Conservation (phyloP, 2,113 vertebrate genomes). For the Tragelaphus strepsiceros region DNA sequence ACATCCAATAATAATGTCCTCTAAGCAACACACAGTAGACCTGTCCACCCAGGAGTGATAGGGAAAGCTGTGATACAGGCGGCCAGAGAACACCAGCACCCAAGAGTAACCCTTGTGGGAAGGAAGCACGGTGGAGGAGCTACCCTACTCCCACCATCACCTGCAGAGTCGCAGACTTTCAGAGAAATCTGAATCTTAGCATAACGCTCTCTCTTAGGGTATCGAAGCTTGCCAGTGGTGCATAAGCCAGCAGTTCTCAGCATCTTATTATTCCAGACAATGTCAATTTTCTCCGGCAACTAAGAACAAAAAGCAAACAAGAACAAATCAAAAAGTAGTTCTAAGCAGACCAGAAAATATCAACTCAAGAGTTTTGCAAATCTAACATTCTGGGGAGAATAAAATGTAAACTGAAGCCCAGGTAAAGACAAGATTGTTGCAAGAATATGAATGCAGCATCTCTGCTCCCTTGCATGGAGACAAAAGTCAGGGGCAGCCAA, state of each 20-base stretch:
- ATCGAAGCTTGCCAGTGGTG: conserved; percentile 79
- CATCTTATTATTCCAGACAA: conserved; percentile 97
- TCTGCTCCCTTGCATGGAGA: background rate
- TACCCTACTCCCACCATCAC: conserved; percentile 58
- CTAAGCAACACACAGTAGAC: background rate
- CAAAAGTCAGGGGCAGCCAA: background rate
- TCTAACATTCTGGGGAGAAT: background rate
- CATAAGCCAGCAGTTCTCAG: conserved; percentile 92
- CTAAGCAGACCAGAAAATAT: background rate
- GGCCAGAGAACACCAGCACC: background rate
- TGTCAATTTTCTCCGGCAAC: conserved; percentile 86
- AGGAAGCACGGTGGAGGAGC: background rate
- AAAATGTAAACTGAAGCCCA: background rate
- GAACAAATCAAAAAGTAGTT: background rate
- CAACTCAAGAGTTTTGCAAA: background rate
- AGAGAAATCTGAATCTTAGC: conserved; percentile 90
- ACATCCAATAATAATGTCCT: background rate
- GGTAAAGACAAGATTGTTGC: background rate
- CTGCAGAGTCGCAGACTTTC: conserved; percentile 95
- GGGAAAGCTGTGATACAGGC: background rate
- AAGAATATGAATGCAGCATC: background rate
- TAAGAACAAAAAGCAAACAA: conserved; percentile 65
- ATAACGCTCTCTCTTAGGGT: conserved; percentile 71
- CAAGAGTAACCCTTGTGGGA: background rate
- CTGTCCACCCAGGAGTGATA: background rate